A percentile compares a stretch with the other conserved stretches of the same genome.
Evolutionary conservation across 2,888 invertebrate genomes (phyloP).

Genomic region (Clitarchus hookeri): DNA sequence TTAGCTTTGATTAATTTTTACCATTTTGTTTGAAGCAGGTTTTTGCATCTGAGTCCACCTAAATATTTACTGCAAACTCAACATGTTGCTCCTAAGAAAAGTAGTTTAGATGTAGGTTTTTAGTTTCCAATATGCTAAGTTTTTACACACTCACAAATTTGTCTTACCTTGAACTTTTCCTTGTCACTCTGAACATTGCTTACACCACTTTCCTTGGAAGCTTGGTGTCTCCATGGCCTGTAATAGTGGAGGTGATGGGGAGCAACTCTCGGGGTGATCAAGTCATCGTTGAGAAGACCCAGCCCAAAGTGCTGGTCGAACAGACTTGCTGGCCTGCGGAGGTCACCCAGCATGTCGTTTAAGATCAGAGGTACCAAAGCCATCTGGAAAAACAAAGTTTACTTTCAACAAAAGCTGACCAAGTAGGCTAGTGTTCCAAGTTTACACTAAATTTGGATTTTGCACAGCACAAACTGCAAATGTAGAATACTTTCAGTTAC

Average conservation of each 20-base stretch:
- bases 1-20: too few species aligned
- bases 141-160: too few species aligned
- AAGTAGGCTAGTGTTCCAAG: too few species aligned
- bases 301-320: constrained; percentile 41
- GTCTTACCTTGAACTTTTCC: constrained; percentile 37
- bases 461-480: too few species aligned
- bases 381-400: constrained; percentile 42
- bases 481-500: too few species aligned
- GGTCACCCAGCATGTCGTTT: constrained; percentile 43
- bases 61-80: too few species aligned
- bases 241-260: constrained; percentile 33
- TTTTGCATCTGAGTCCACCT: too few species aligned
- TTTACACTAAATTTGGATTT: too few species aligned
- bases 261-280: constrained; percentile 22
- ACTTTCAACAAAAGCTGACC: background rate
- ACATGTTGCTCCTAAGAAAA: too few species aligned
- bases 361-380: constrained; percentile 45
- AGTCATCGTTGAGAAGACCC: constrained; percentile 38
- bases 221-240: constrained; percentile 36
- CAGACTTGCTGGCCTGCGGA: constrained; percentile 38
- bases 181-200: constrained; percentile 34
- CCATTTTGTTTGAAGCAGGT: too few species aligned
- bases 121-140: too few species aligned
- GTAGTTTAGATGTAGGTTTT: too few species aligned
- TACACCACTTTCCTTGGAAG: constrained; percentile 33